Percentiles rank a stretch among this genome's conserved stretches.
phyloP scores from a whole-genome alignment of 1,140 invertebrate species.

The Papilio glaucus region DNA sequence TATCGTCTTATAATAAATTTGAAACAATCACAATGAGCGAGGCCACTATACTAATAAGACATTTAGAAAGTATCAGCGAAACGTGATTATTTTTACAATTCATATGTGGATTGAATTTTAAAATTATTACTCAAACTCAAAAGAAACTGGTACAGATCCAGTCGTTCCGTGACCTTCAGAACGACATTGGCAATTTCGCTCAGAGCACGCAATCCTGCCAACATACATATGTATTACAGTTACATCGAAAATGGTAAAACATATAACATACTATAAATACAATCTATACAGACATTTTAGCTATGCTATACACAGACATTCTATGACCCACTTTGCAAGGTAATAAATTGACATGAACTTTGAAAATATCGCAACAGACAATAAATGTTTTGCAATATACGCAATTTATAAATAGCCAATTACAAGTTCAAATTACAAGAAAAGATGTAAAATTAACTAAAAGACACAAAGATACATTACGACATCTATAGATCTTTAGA shows the following conservation, averaged over 20 bases:
- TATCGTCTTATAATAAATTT: neutral
- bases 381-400: neutral
- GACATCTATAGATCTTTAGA: too few relatives aligned
- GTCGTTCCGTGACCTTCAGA: slow-evolving; percentile 32
- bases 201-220: slow-evolving; percentile 21
- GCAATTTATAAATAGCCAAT: slow-evolving; percentile 3
- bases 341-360: slow-evolving; percentile 15
- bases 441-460: neutral
- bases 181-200: slow-evolving; percentile 32
- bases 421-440: neutral
- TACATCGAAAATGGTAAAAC: neutral
- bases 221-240: slow-evolving; percentile 12
- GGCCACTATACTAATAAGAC: slow-evolving; percentile 3
- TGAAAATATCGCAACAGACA: slow-evolving; percentile 6
- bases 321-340: slow-evolving; percentile 9
- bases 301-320: neutral
- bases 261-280: neutral
- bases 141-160: slow-evolving; percentile 26
- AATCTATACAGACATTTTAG: neutral
- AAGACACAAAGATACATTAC: too few relatives aligned
- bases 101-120: slow-evolving; percentile 12
- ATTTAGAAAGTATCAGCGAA: slow-evolving; percentile 15
- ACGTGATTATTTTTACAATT: slow-evolving; percentile 5
- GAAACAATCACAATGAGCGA: neutral
- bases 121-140: slow-evolving; percentile 20